phyloP scores from a whole-genome alignment of 1,140 invertebrate genomes.

The Cephus cinctus region DNA sequence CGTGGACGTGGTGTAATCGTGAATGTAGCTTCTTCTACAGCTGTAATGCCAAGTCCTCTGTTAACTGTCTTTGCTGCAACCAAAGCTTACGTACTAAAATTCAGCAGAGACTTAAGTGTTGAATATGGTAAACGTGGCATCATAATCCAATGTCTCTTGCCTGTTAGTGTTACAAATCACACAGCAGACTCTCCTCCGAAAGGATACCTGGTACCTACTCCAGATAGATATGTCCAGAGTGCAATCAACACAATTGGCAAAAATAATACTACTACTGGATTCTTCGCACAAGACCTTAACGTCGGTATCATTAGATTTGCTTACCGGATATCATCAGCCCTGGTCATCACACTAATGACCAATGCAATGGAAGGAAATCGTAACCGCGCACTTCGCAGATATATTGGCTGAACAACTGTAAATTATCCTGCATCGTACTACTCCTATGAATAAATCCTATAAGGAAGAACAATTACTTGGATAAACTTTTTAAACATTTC shows the following conservation, averaged over 20 bases:
- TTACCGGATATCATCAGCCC: conserved; percentile 25
- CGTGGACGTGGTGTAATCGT: conserved; percentile 64
- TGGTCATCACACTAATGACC: conserved; percentile 28
- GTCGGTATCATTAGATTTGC: conserved; percentile 36
- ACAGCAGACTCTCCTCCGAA: conserved; percentile 60
- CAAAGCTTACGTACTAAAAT: conserved; percentile 63
- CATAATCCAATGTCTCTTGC: conserved; percentile 62
- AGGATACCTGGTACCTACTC: conserved; percentile 59
- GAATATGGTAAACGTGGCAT: conserved; percentile 65
- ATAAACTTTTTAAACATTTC: conserved; percentile 8
- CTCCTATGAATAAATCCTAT: no score
- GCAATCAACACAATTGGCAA: conserved; percentile 63
- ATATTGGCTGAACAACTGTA: no score
- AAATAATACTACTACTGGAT: conserved; percentile 59
- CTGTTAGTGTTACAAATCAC: conserved; percentile 68
- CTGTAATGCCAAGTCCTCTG: conserved; percentile 57
- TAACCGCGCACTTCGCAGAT: conserved; percentile 29
- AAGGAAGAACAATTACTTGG: no score
- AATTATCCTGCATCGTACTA: no score
- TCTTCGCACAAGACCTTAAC: conserved; percentile 54
- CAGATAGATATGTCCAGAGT: conserved; percentile 59
- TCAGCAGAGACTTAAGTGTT: conserved; percentile 59
- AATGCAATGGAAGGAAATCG: conserved; percentile 38
- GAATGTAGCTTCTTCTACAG: conserved; percentile 67
- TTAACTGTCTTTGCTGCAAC: conserved; percentile 60